These are phyloP conservation scores for Dendroctonus valens DNA, from an alignment of 1,140 invertebrate species.

Conservation along the genomic window DNA sequence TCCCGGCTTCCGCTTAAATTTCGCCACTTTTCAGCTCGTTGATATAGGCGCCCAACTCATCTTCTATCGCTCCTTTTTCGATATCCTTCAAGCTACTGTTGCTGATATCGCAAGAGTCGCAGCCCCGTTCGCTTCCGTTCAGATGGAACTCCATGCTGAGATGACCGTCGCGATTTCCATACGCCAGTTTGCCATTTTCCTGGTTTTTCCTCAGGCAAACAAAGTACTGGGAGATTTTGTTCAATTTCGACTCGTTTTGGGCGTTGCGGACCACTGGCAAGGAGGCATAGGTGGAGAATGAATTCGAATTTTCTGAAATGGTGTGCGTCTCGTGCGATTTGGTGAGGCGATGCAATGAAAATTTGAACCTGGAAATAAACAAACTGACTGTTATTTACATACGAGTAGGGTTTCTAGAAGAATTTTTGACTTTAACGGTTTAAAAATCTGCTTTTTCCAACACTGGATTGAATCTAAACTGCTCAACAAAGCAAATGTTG, in stretches of 20 bases:
- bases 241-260: slow-evolving; percentile 11
- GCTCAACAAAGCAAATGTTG: no score
- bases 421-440: no score
- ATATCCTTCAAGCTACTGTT: slow-evolving; percentile 52
- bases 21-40: slow-evolving; percentile 43
- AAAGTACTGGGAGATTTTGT: slow-evolving; percentile 29
- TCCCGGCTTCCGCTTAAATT: slow-evolving; percentile 6
- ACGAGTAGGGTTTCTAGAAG: no score
- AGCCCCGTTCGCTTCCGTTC: slow-evolving; percentile 19
- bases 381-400: slow-evolving; percentile 1
- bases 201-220: slow-evolving; percentile 8
- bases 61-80: slow-evolving; percentile 48
- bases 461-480: no score
- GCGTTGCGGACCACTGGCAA: slow-evolving; percentile 4
- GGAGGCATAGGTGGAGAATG: slow-evolving; percentile 15
- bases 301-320: slow-evolving; percentile 8
- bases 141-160: slow-evolving; percentile 13
- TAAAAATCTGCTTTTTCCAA: no score
- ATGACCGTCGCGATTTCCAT: slow-evolving; percentile 1
- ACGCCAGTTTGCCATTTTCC: not conserved
- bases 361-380: slow-evolving; percentile 28
- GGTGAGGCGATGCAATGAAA: slow-evolving; percentile 9
- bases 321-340: not conserved
- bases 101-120: slow-evolving; percentile 46
- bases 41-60: slow-evolving; percentile 52